Conservation (phyloP, 2,888 invertebrate genomes). For the Cremastinae sp. region DNA sequence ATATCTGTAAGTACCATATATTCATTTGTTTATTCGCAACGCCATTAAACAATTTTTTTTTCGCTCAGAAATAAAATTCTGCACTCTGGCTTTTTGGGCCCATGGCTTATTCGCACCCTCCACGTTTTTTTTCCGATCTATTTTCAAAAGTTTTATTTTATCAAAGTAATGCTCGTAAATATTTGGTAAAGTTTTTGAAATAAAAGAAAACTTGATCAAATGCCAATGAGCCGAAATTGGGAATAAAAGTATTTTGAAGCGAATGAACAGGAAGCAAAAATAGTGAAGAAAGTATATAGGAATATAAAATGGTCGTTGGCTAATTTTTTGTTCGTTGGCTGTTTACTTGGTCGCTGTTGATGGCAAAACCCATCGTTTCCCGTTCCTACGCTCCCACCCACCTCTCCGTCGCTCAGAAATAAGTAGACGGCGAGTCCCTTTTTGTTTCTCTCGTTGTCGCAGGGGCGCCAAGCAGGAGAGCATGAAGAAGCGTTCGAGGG, state of each 20-base stretch:
- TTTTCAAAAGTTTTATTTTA: neutral
- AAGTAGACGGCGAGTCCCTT: constrained; percentile 69
- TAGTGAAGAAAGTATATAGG: neutral
- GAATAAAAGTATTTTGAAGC: constrained; percentile 2
- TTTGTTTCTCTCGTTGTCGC: constrained; percentile 60
- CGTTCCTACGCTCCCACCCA: constrained; percentile 61
- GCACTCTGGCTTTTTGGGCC: constrained; percentile 3
- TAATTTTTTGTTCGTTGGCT: constrained; percentile 7
- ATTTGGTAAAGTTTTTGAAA: neutral
- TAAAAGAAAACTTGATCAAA: neutral
- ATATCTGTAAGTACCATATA: constrained; percentile 92
- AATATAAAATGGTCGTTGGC: neutral
- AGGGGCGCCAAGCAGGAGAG: constrained; percentile 79
- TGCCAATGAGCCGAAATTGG: constrained; percentile 2
- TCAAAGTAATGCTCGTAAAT: neutral
- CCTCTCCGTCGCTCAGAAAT: constrained; percentile 71
- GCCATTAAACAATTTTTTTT: constrained; percentile 4
- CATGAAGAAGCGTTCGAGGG: constrained; percentile 72
- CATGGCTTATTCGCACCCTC: constrained; percentile 10
- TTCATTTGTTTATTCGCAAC: neutral
- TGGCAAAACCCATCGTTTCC: constrained; percentile 58
- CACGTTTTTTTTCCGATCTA: constrained; percentile 22
- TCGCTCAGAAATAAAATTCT: neutral
- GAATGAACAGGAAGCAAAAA: neutral
- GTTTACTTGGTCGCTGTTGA: constrained; percentile 52